Base-by-base conservation (phyloP, 2,888 invertebrate species). In the Siphlonurus alternatus region DNA sequence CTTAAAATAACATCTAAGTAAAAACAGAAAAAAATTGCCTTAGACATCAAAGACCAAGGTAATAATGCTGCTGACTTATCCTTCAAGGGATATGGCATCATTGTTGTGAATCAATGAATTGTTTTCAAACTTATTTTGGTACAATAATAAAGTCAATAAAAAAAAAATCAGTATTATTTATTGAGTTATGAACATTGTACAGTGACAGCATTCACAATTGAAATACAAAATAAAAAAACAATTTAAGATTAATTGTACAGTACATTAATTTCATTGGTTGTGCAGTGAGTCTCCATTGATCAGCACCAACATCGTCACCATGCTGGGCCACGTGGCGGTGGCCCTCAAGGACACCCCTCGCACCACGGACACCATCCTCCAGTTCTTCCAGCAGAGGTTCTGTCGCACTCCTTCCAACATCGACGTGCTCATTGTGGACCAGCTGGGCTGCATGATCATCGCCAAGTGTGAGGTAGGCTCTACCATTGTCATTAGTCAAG, bases 401-500 rank as follows among this genome's bases (percentile, higher is more conserved):
- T 96, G 96, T 72, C 87, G 93, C 56, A 90, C 94, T 0, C 95
- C 97, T 0, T 93, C 94, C 0, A 85, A 89, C 5, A 80, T 98
- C 67, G 98, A 99, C 75, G 88, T 89, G 0, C 77, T 98, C 24
- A 99, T 99, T 71, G 93, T 99, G 3, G 94, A 96, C 76, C 98
- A 98, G 76, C 80, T 99, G 61, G 98, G 98, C 18, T 95, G 95
- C 74, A 98, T 99, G 88, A 90, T 98, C 66, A 92, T 99, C 64
- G 93, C 96, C 0, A 90, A 90, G 71, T 91, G 91, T 69, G 91
- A 90, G 70, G 84, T 87, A 84, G 38, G 85, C 87, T 65, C n/a
- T 19, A 23, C 65, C 61, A n/a, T 10, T 63, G 20, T 19, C 20
- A n/a, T 59, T 59, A n/a, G 20, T 15, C n/a, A n/a, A n/a, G n/a